Evolutionary conservation across 2,113 vertebrate species (phyloP).

Genomic region (Prolemur simus): DNA sequence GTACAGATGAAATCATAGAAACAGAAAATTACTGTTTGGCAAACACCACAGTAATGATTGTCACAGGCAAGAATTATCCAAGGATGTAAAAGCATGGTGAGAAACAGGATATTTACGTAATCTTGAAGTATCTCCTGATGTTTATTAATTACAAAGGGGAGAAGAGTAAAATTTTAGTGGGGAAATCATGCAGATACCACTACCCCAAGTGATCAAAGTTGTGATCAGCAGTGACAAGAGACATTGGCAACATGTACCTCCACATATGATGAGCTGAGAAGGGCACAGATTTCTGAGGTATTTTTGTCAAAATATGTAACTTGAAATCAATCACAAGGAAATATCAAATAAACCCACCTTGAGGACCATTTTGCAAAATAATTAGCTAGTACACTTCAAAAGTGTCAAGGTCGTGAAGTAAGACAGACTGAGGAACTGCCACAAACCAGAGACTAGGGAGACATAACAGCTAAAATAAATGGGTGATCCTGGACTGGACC

Average conservation of each 20-base stretch:
- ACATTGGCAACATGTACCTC: fast-evolving
- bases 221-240: neutral
- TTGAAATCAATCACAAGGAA: neutral
- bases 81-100: neutral
- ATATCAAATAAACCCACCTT: neutral
- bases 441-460: neutral
- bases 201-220: neutral
- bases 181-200: neutral
- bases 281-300: neutral
- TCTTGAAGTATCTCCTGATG: neutral
- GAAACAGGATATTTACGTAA: neutral
- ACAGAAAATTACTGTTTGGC: neutral
- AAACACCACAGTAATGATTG: neutral
- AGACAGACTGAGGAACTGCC: neutral
- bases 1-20: neutral
- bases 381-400: neutral
- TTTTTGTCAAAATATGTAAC: neutral
- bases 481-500: neutral
- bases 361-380: neutral
- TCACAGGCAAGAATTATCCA: neutral
- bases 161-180: neutral
- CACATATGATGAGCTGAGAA: neutral
- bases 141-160: neutral
- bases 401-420: neutral
- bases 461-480: neutral